Evolutionary conservation across 2,113 vertebrate species (phyloP).

Genomic region (Brachypteracias leptosomus): DNA sequence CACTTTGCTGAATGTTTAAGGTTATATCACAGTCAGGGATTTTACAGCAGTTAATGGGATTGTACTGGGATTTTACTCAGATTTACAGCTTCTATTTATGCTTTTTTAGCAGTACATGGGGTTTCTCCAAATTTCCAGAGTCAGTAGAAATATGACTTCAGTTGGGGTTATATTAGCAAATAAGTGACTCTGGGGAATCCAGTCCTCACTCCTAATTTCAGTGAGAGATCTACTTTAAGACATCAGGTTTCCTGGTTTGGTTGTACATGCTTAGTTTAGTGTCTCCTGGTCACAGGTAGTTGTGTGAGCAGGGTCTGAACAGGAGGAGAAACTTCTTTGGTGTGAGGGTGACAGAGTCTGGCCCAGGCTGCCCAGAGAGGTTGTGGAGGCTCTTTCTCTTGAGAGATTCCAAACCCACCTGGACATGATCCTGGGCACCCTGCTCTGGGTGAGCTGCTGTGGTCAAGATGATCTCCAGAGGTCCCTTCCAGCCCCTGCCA

Average conservation of each 20-base stretch:
- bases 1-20: not conserved
- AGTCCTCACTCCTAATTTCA: not conserved
- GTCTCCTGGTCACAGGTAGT: not conserved
- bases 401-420: not conserved
- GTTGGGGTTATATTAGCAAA: too few species aligned
- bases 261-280: not conserved
- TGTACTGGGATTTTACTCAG: not conserved
- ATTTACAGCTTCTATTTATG: not conserved
- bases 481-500: not conserved
- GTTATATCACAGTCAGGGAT: not conserved
- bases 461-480: not conserved
- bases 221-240: not conserved
- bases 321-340: not conserved
- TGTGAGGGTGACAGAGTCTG: not conserved
- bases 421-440: not conserved
- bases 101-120: not conserved
- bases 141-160: not conserved
- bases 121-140: not conserved
- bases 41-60: not conserved
- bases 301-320: not conserved
- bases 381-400: not conserved
- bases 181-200: not conserved
- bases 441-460: not conserved
- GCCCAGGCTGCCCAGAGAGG: not conserved
- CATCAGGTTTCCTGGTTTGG: not conserved